These are phyloP conservation scores for Pseudocheirus occidentalis DNA, from an alignment of 2,797 vertebrate genomes.

Conservation along the genomic window DNA sequence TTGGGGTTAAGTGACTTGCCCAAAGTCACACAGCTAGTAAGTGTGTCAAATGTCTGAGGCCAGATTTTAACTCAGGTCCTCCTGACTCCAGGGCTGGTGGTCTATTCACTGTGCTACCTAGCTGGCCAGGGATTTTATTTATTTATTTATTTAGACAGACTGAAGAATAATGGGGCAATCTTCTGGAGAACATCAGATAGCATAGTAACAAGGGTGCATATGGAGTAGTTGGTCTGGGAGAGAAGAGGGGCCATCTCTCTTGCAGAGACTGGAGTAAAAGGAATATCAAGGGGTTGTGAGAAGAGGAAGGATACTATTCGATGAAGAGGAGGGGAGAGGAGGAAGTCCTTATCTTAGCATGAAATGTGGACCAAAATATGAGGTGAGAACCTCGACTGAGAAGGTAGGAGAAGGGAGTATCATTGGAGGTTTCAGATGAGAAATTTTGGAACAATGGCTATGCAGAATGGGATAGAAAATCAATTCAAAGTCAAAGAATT, in stretches of 20 bases:
- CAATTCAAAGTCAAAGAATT: not conserved
- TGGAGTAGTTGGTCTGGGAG: not conserved
- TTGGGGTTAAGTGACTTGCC: too few relatives aligned
- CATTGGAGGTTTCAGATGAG: not conserved
- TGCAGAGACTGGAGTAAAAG: not conserved
- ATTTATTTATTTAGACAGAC: not conserved
- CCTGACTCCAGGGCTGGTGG: too few relatives aligned
- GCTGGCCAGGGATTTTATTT: too few relatives aligned
- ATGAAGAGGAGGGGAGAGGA: not conserved
- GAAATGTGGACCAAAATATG: not conserved
- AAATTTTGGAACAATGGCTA: not conserved
- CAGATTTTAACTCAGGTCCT: too few relatives aligned
- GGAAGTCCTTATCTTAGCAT: not conserved
- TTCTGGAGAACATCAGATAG: not conserved
- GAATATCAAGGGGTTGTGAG: not conserved
- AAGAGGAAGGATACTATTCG: not conserved
- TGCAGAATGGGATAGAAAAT: not conserved
- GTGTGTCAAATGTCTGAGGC: too few relatives aligned
- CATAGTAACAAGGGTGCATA: not conserved
- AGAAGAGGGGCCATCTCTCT: not conserved
- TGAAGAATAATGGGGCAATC: not conserved
- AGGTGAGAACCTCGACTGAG: not conserved
- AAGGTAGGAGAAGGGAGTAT: not conserved
- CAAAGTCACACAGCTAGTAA: too few relatives aligned
- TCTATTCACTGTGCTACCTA: too few relatives aligned